Evolutionary conservation across 1,140 invertebrate genomes (phyloP), one percentile per base, ranked within the genome.

Genomic region (Tigriopus japonicus): DNA sequence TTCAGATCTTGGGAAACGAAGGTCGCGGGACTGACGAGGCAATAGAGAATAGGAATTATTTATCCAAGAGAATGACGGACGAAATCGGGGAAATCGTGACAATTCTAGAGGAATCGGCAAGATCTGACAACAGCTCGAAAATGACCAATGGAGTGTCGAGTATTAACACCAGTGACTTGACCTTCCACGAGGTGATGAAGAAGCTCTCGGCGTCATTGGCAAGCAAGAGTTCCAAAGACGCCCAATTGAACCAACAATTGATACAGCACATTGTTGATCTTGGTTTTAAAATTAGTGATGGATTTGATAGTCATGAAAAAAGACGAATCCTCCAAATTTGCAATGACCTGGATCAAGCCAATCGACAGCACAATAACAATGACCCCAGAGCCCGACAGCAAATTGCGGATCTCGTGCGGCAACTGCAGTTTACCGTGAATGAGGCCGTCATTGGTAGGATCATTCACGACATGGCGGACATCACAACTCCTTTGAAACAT

Each of bases 71-170:
- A 66, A 97, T 99, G 92, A 91, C 87, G 0, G 92, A 97, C 70
- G 95, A 98, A 71, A 85, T 99, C 63, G 92, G 96, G 70, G 94
- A 99, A 76, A 98, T 98, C 62, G 97, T 98, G 64, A 80, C 91
- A 52, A 93, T 98, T 12, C 78, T 98, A 5, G 93, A 98, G 17
- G 59, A 61, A 19, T 61, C 59, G 14, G 40, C 59, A 7, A n/a
- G 40, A 42, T 6, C 56, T 41, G 56, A 58, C 17, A 42, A 28
- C 23, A 7, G 23, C n/a, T 5, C 23, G 23, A 28, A 23, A 41
- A 41, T 58, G 40, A 14, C 40, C 1, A 58, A 42, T 15, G 56
- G 56, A 52, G n/a, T 15, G 14, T 15, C 14, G 6, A 45, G 59
- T 21, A 14, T 51, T n/a, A 54, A 23, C 24, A 14, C 52, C 21